Base-by-base conservation (phyloP, 2,797 vertebrate species). In the Falco peregrinus region DNA sequence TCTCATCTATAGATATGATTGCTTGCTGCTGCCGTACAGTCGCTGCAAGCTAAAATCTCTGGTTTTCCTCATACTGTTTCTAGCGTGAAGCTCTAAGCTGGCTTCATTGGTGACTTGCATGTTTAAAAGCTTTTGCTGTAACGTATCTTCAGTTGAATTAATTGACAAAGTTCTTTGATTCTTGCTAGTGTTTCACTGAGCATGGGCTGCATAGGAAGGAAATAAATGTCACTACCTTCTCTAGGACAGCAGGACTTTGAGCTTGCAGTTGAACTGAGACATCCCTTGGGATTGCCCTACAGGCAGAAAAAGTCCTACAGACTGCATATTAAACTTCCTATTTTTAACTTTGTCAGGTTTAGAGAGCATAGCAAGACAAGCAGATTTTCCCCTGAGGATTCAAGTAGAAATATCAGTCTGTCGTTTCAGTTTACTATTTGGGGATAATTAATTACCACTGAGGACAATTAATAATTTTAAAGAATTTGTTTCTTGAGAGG, bases 341-440 rank as follows among this genome's bases (percentile, higher is more conserved):
- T 96, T 97, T 97, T 97, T 97, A 96, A 90, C 90, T 93, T 74
- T 76, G 86, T 84, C 81, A 94, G 69, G 56, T 95, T 96, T 95
- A 93, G 77, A 87, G 80, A 84, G 90, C 87, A 71, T 79, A 89
- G 53, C 84, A 95, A 96, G 94, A 87, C 64, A 96, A 76, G 84
- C 59, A 4, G 1, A 83, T 88, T 90, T 89, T 33, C 93, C 97
- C 92, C 89, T 50, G 77, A 92, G 95, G 71, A 94, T 89, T 80
- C 68, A 61, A 93, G 87, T 39, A 93, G 90, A 96, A 96, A 96
- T 96, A 96, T 92, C 89, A 95, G 74, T 45, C 95, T 89, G 94
- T 96, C 93, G 92, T 80, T 97, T 96, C 93, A 73, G 78, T 87
- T 96, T 86, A 56, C 47, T 96, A 60, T 86, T 96, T 70, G 54